Percentiles rank a stretch among this genome's conserved stretches.
phyloP scores from a whole-genome alignment of 2,113 vertebrate species.

The Taxidea taxus region DNA sequence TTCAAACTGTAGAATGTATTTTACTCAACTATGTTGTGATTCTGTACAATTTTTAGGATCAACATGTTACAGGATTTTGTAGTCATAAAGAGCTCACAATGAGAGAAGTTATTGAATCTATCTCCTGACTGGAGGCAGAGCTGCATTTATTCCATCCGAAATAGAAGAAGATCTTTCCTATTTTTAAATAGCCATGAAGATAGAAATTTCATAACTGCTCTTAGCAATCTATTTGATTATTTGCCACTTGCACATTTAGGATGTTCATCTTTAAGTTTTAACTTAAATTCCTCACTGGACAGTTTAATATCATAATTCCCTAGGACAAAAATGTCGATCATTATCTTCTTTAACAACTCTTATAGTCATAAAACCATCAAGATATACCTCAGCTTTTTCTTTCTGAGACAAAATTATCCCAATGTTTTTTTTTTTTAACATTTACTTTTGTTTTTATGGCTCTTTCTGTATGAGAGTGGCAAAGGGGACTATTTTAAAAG shows the following conservation, averaged over 20 bases:
- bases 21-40: slow-evolving; percentile 14
- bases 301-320: slow-evolving; percentile 39
- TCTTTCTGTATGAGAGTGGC: slow-evolving; percentile 14
- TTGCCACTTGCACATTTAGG: slow-evolving; percentile 54
- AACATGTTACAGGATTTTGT: slow-evolving; percentile 29
- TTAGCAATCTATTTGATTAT: slow-evolving; percentile 60
- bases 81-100: background rate
- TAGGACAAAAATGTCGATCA: background rate
- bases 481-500: slow-evolving; percentile 54
- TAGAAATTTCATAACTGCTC: slow-evolving; percentile 40
- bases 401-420: slow-evolving; percentile 7
- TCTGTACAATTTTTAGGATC: slow-evolving; percentile 27
- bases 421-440: slow-evolving; percentile 3
- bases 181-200: slow-evolving; percentile 48
- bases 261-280: slow-evolving; percentile 43
- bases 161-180: slow-evolving; percentile 45
- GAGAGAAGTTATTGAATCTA: slow-evolving; percentile 48
- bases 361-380: slow-evolving; percentile 16
- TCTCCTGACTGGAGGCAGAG: slow-evolving; percentile 26
- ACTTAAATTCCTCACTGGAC: slow-evolving; percentile 28
- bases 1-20: slow-evolving; percentile 35
- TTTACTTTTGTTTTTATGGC: slow-evolving; percentile 52
- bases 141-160: slow-evolving; percentile 35
- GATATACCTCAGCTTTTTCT: background rate
- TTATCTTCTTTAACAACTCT: slow-evolving; percentile 44